Conservation (phyloP, 2,797 vertebrate species). For the Heterohyrax brucei region DNA sequence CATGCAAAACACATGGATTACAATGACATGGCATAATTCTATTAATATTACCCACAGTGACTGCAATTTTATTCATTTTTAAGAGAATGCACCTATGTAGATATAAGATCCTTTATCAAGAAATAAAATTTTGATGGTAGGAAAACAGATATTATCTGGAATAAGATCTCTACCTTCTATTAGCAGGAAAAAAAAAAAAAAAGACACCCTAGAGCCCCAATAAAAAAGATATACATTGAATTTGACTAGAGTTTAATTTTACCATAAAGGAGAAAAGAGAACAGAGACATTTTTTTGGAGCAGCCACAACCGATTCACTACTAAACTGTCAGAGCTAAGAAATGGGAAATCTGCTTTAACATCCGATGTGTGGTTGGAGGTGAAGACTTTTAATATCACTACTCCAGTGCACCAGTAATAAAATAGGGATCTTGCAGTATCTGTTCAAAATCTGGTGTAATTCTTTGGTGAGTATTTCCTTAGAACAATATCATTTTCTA, state of each 20-base stretch:
- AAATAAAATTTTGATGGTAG: constrained; percentile 60
- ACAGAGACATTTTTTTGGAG: constrained; percentile 37
- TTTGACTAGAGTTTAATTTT: constrained; percentile 67
- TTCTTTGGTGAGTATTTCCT: constrained; percentile 81
- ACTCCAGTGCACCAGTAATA: constrained; percentile 73
- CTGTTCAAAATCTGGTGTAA: constrained; percentile 83
- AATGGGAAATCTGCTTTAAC: constrained; percentile 70
- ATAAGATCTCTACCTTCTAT: neutral
- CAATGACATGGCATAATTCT: neutral
- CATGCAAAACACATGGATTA: neutral
- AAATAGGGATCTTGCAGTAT: constrained; percentile 81
- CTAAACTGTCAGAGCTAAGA: constrained; percentile 70
- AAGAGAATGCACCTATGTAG: neutral
- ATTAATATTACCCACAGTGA: neutral
- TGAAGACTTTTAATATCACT: constrained; percentile 77
- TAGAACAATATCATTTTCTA: constrained; percentile 83
- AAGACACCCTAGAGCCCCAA: neutral
- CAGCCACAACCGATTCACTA: constrained; percentile 69
- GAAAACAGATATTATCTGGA: constrained; percentile 38
- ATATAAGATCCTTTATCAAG: neutral
- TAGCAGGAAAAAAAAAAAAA: neutral
- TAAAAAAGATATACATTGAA: constrained; percentile 10
- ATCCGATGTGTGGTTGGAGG: constrained; percentile 47
- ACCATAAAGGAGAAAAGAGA: constrained; percentile 40
- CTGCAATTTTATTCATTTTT: constrained; percentile 58